phyloP scores from a whole-genome alignment of 2,888 invertebrate genomes.

The Onchidella celtica region DNA sequence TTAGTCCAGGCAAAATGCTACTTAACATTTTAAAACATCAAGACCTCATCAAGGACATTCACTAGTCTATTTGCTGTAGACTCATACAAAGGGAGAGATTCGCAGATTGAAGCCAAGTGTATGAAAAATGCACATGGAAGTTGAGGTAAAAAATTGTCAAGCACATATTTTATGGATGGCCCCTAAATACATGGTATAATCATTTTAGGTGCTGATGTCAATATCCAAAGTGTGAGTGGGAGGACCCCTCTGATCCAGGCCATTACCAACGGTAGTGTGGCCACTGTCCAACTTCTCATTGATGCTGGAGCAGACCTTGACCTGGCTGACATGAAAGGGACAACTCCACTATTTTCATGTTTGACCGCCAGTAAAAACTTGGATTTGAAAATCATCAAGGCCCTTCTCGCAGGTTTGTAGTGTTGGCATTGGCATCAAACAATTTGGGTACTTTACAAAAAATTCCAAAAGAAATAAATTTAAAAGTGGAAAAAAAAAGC shows the following conservation, averaged over 20 bases:
- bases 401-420: slow-evolving; percentile 42
- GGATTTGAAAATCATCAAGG: slow-evolving; percentile 19
- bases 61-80: no score
- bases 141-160: no score
- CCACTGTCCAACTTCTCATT: slow-evolving; percentile 38
- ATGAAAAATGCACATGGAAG: no score
- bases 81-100: no score
- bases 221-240: slow-evolving; percentile 43
- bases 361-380: background rate
- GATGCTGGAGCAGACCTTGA: slow-evolving; percentile 47
- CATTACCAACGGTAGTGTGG: slow-evolving; percentile 32
- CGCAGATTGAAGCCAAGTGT: no score
- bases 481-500: no score
- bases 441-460: background rate
- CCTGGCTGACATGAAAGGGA: slow-evolving; percentile 49
- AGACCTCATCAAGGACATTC: no score
- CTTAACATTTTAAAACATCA: no score
- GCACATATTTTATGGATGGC: no score
- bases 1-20: no score
- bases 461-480: no score
- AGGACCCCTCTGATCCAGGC: slow-evolving; percentile 50
- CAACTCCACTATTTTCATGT: slow-evolving; percentile 40
- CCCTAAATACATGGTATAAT: no score
- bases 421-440: background rate
- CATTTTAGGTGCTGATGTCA: slow-evolving; percentile 48